Evolutionary conservation across 2,113 vertebrate genomes (phyloP).

Genomic region (Vireo altiloquus): DNA sequence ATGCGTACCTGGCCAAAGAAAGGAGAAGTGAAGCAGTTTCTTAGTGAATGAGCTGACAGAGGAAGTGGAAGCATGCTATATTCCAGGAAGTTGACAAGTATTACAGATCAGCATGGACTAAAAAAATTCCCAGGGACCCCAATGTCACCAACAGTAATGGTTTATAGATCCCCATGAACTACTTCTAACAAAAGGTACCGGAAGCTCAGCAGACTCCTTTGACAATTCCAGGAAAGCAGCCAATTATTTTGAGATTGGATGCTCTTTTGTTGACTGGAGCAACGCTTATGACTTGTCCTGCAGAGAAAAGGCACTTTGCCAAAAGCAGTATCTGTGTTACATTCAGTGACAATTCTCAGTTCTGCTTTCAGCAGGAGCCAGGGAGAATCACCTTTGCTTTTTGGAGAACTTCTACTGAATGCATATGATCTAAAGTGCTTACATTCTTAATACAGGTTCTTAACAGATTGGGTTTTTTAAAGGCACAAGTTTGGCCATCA

Average conservation of each 20-base stretch:
- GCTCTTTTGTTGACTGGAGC: background rate
- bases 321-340: background rate
- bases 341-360: background rate
- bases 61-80: background rate
- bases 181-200: background rate
- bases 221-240: background rate
- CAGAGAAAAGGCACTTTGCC: background rate
- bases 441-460: background rate
- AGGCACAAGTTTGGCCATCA: background rate
- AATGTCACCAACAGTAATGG: background rate
- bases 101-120: background rate
- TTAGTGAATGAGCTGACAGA: background rate
- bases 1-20: constrained; percentile 83
- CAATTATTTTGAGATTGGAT: background rate
- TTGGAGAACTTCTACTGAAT: background rate
- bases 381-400: background rate
- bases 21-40: background rate
- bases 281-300: background rate
- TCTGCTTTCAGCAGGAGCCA: background rate
- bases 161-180: background rate
- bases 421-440: background rate
- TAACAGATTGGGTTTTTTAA: background rate
- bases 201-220: background rate
- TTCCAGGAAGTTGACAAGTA: background rate
- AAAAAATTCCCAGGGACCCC: background rate